Percentiles rank a stretch among this genome's conserved stretches.
These are phyloP conservation scores for Hipposideros larvatus DNA, from an alignment of 2,797 vertebrate species.

Conservation along the genomic window DNA sequence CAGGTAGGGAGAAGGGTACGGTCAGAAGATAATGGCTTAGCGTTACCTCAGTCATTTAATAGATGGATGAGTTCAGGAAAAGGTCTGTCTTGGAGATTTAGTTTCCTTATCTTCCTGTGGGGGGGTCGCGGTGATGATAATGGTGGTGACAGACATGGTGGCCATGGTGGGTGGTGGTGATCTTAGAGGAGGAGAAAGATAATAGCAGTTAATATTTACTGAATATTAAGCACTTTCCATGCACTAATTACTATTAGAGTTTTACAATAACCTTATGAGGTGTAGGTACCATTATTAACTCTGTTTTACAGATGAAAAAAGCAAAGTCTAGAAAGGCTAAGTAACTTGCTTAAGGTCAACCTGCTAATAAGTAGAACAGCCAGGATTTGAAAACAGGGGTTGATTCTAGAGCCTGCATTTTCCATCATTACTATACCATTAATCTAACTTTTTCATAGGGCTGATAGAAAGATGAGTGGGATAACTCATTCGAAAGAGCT, in stretches of 20 bases:
- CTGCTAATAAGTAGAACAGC: background rate
- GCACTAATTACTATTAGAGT: background rate
- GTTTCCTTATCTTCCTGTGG: background rate
- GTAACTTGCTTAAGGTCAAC: background rate
- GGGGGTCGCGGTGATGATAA: background rate
- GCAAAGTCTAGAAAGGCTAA: background rate
- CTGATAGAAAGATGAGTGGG: background rate
- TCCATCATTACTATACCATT: background rate
- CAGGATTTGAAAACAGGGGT: background rate
- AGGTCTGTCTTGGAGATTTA: background rate
- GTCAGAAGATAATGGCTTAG: background rate
- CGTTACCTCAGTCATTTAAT: background rate
- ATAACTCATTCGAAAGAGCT: background rate
- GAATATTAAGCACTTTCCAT: background rate
- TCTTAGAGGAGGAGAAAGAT: background rate
- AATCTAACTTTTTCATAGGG: background rate
- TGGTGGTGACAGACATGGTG: background rate
- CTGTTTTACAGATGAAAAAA: conserved; percentile 39
- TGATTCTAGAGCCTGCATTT: background rate
- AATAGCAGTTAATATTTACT: background rate
- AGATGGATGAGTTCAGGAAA: background rate
- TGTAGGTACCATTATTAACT: background rate
- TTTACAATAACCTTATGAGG: background rate
- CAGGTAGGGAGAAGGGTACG: too few species aligned
- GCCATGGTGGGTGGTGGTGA: background rate